Conservation (phyloP, 2,888 invertebrate species). For the Pyralis farinalis region DNA sequence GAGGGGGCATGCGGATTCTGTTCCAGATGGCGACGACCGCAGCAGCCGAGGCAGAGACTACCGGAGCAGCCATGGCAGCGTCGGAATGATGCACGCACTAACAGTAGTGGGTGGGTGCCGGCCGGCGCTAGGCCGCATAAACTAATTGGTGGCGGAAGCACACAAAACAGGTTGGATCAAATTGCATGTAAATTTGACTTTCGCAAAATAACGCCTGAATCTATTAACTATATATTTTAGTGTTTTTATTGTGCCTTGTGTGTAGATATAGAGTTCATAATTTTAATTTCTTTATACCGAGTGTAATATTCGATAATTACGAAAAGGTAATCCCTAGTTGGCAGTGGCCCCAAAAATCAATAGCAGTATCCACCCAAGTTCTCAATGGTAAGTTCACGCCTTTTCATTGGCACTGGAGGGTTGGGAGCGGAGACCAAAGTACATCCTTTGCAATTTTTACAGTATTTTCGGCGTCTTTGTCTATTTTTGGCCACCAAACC, state of each 20-base stretch:
- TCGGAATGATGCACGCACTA: no score
- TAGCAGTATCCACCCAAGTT: constrained; percentile 25
- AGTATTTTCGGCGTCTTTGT: constrained; percentile 11
- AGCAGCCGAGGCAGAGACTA: no score
- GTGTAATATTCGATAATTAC: constrained; percentile 21
- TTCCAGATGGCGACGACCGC: no score
- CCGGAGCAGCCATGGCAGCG: no score
- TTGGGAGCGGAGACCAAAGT: constrained; percentile 15
- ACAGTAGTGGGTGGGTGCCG: no score
- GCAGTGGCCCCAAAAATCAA: constrained; percentile 28
- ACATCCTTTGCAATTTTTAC: constrained; percentile 20
- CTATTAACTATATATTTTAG: no score
- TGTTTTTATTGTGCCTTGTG: constrained; percentile 16
- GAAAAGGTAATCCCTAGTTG: constrained; percentile 16
- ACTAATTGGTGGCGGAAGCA: no score
- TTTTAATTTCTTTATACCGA: constrained; percentile 8
- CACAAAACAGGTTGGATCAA: no score
- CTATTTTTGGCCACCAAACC: constrained; percentile 12
- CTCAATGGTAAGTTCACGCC: constrained; percentile 19
- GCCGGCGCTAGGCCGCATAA: no score
- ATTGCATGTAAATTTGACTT: no score
- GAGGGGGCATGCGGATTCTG: no score
- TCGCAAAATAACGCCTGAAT: no score
- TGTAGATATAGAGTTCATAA: constrained; percentile 12
- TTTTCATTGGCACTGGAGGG: constrained; percentile 20